Conservation (phyloP, 2,113 vertebrate genomes). For the Eonycteris spelaea region DNA sequence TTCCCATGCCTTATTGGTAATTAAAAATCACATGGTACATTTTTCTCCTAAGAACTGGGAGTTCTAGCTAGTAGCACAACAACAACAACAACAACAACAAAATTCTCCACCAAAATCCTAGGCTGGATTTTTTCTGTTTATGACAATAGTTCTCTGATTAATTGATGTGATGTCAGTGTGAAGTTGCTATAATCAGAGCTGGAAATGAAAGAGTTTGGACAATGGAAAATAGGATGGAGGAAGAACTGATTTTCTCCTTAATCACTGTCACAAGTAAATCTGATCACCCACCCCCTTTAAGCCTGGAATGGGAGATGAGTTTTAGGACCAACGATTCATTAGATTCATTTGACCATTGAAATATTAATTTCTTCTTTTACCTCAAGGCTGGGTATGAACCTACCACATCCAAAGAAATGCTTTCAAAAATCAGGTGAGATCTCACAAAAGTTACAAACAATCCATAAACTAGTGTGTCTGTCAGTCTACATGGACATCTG, state of each 20-base stretch:
- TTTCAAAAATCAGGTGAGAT: neutral
- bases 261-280: neutral
- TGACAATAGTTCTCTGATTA: neutral
- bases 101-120: neutral
- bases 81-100: neutral
- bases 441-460: neutral
- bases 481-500: neutral
- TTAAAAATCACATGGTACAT: neutral
- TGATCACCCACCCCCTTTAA: neutral
- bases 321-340: neutral
- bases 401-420: neutral
- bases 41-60: slow-evolving; percentile 26
- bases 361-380: neutral
- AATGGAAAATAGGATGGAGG: neutral
- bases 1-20: neutral
- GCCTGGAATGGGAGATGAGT: neutral
- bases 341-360: neutral
- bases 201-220: neutral
- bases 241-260: neutral
- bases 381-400: neutral
- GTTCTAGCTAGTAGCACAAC: neutral
- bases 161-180: neutral
- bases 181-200: neutral
- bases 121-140: neutral
- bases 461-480: neutral